These are phyloP conservation scores for Beaufortia kweichowensis DNA, from an alignment of 2,113 vertebrate species.

Conservation along the genomic window DNA sequence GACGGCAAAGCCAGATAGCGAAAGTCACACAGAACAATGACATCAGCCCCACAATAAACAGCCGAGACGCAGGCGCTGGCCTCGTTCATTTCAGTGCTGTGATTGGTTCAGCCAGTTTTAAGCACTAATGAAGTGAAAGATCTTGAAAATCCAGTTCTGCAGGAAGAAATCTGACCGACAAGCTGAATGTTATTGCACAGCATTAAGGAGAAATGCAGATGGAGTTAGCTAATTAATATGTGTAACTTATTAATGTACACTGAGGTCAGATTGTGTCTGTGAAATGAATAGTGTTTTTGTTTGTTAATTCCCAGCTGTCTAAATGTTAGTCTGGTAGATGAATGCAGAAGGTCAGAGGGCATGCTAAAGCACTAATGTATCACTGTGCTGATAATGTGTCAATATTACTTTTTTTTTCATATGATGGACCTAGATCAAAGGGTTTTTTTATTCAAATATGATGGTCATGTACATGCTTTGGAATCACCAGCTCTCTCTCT, in stretches of 20 bases:
- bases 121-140: background rate
- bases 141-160: slow-evolving; percentile 22
- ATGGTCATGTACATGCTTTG: background rate
- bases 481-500: too few relatives aligned
- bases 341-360: slow-evolving; percentile 2
- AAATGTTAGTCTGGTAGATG: slow-evolving; percentile 21
- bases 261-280: background rate
- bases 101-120: background rate
- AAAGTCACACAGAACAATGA: slow-evolving; percentile 38
- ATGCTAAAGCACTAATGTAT: background rate
- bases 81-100: background rate
- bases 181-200: background rate
- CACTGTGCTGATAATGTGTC: background rate
- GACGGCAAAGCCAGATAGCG: slow-evolving; percentile 66
- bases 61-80: slow-evolving; percentile 15
- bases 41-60: slow-evolving; percentile 41
- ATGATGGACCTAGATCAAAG: too few relatives aligned
- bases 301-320: slow-evolving; percentile 37
- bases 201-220: background rate
- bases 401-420: background rate
- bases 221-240: slow-evolving; percentile 30
- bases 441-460: background rate
- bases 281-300: slow-evolving; percentile 39
- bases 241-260: slow-evolving; percentile 29
- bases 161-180: background rate